Evolutionary conservation across 2,797 vertebrate genomes (phyloP), one percentile per base, ranked within the genome.

Genomic region (Apogon talboti): DNA sequence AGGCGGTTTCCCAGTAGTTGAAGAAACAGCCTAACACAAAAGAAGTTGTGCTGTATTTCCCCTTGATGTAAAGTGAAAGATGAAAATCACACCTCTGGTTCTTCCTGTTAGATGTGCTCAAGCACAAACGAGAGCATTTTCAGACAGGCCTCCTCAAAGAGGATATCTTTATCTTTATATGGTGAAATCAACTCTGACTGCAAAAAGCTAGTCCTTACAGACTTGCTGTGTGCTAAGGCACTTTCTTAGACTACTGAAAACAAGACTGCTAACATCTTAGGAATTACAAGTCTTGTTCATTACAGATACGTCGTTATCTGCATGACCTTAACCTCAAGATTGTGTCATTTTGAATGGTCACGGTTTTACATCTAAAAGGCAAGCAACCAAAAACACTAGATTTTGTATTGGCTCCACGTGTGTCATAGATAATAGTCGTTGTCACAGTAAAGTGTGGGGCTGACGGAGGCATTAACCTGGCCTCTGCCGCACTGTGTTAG

Each of bases 401-500:
- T 33, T 3, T 19, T 18, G 2, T 14, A 14, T 48, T 6, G 50
- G 21, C 42, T 69, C 7, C 33, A 44, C 4, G 16, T 30, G 48
- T 54, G 16, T 62, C 24, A 24, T 16, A 30, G 47, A 14, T 14
- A 24, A 19, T 18, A 12, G 1, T 28, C 12, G 38, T 46, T 68
- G 61, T 78, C 59, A 68, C 49, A 15, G 52, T 49, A 63, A 46
- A 52, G 48, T 18, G 49, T 75, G 2, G 4, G 21, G 21, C 38
- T 57, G 67, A 53, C n/a, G 47, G 51, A 45, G 30, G 63, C 45
- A 60, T 50, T 10, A 60, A 79, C 67, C 78, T 77, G 84, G 81
- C 81, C 82, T 86, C 71, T 77, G 89, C 76, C 24, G 84, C 86
- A 87, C 74, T 60, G 66, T 69, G 40, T 74, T 64, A 74, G 60